These are phyloP conservation scores for Gallinago paraguaiae DNA, from an alignment of 2,113 vertebrate genomes.

Conservation along the genomic window DNA sequence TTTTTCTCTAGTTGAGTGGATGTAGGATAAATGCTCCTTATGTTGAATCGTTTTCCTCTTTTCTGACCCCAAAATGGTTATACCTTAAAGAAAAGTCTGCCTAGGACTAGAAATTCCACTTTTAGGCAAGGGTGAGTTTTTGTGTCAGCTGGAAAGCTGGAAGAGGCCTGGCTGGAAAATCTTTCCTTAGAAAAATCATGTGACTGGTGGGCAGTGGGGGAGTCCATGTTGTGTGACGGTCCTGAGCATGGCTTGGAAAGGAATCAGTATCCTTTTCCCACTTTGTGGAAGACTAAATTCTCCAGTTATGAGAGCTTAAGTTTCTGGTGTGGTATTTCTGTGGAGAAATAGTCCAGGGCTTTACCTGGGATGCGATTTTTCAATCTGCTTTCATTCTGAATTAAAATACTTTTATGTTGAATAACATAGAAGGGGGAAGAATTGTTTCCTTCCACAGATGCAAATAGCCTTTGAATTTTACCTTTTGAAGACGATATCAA, in stretches of 20 bases:
- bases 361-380: neutral
- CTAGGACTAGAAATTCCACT: neutral
- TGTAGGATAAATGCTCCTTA: neutral
- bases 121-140: neutral
- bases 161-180: neutral
- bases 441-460: neutral
- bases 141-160: neutral
- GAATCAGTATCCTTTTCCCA: neutral
- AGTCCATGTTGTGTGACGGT: neutral
- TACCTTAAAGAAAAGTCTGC: neutral
- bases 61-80: too few species aligned
- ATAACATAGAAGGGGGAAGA: neutral
- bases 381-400: neutral
- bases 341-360: neutral
- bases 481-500: neutral
- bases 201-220: neutral
- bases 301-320: neutral
- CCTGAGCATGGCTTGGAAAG: neutral
- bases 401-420: neutral
- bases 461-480: neutral
- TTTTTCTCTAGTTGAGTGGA: neutral
- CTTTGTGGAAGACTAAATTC: neutral
- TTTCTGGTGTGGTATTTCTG: neutral
- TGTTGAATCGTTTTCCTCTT: neutral
- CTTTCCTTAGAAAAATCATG: neutral